phyloP scores from a whole-genome alignment of 2,113 vertebrate genomes.

The Python bivittatus region DNA sequence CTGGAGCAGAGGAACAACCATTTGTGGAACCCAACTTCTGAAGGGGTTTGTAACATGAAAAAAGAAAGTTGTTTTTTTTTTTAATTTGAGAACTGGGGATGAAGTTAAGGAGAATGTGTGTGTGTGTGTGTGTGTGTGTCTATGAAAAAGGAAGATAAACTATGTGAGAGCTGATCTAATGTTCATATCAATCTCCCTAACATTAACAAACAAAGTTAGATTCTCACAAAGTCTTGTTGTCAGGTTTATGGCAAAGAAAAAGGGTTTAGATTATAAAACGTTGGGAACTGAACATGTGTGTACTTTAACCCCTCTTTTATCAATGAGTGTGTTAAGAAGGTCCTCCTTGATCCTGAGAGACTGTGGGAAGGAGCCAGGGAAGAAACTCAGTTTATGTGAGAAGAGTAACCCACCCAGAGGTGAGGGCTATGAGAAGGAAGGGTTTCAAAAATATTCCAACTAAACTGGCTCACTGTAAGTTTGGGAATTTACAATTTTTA shows the following conservation, averaged over 20 bases:
- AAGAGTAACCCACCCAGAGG: background rate
- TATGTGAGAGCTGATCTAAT: background rate
- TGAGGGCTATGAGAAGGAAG: background rate
- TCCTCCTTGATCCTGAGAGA: background rate
- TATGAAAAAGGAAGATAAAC: background rate
- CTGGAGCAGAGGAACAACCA: background rate
- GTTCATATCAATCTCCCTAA: background rate
- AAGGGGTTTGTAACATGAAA: background rate
- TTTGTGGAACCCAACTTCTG: background rate
- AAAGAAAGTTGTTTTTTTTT: background rate
- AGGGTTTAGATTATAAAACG: background rate
- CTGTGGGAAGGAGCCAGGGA: background rate
- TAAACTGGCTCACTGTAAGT: background rate
- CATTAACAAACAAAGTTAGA: background rate
- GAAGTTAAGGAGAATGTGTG: background rate
- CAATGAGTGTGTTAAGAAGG: background rate
- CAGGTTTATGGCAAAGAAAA: background rate
- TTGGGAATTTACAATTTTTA: background rate
- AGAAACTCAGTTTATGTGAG: background rate
- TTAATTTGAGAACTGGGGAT: background rate
- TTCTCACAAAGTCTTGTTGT: background rate
- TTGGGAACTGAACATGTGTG: background rate
- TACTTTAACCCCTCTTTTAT: background rate
- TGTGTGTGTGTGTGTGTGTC: background rate
- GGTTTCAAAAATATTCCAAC: background rate